Evolutionary conservation across 2,797 vertebrate species (phyloP).

Genomic region (Xiphorhynchus erythropygius): DNA sequence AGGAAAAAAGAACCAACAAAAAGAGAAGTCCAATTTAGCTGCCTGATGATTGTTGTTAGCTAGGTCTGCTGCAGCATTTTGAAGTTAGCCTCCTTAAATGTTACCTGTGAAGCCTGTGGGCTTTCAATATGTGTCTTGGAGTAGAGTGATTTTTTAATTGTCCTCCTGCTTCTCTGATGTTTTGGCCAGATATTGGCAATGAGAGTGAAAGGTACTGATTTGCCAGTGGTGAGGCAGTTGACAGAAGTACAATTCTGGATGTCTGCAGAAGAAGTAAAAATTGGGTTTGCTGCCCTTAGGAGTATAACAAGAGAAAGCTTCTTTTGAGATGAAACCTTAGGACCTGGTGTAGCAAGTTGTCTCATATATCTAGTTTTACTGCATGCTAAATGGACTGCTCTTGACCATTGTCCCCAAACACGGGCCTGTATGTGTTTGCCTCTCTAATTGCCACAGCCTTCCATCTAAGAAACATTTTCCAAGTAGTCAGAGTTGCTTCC

Average conservation of each 20-base stretch:
- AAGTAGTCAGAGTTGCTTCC: not conserved
- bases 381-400: not conserved
- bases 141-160: constrained; percentile 32
- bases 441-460: not conserved
- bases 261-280: constrained; percentile 1
- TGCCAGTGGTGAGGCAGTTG: not conserved
- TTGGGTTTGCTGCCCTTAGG: not conserved
- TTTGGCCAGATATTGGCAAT: constrained; percentile 4
- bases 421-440: not conserved
- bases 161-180: not conserved
- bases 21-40: not conserved
- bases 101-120: not conserved
- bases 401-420: not conserved
- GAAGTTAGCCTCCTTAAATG: not conserved
- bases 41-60: not conserved
- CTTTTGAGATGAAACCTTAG: constrained; percentile 7
- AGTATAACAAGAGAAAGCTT: not conserved
- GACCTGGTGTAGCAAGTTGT: not conserved
- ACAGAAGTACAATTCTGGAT: not conserved
- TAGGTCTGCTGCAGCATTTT: not conserved
- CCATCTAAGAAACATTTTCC: not conserved
- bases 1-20: not conserved
- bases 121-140: not conserved
- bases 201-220: not conserved
- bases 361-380: not conserved